Percentiles rank a stretch among this genome's conserved stretches.
Conservation (phyloP, 1,140 invertebrate species). For the Pomacea maculata region DNA sequence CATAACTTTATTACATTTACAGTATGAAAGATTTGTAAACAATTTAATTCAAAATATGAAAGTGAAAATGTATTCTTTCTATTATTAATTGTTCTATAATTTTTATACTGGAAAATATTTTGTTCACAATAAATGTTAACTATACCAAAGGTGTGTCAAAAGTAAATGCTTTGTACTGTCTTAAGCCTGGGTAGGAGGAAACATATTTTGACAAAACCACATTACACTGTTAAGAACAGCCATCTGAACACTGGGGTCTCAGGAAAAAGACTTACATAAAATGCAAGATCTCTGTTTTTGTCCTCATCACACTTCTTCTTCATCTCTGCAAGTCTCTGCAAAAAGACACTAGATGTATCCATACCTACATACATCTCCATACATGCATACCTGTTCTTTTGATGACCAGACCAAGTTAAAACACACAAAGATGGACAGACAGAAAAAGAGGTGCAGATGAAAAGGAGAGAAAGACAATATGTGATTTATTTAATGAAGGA, state of each 20-base stretch:
- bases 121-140: not conserved
- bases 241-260: not conserved
- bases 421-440: not conserved
- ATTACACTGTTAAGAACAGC: conserved; percentile 3
- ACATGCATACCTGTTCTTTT: too few species aligned
- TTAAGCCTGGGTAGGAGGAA: not conserved
- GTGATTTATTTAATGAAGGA: not conserved
- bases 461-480: not conserved
- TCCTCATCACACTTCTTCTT: conserved; percentile 55
- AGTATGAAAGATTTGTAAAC: too few species aligned
- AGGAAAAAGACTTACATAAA: conserved; percentile 25
- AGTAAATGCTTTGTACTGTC: not conserved
- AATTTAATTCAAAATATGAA: not conserved
- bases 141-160: not conserved
- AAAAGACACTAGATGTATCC: conserved; percentile 6
- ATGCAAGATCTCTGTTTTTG: conserved; percentile 47
- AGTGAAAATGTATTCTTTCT: not conserved
- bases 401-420: not conserved
- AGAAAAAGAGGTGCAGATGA: not conserved
- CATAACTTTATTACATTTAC: too few species aligned
- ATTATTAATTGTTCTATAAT: too few species aligned
- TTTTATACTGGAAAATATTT: not conserved
- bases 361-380: not conserved
- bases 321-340: conserved; percentile 57
- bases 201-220: not conserved